phyloP scores from a whole-genome alignment of 2,888 invertebrate species.

The Bursaphelenchus okinawaensis region DNA sequence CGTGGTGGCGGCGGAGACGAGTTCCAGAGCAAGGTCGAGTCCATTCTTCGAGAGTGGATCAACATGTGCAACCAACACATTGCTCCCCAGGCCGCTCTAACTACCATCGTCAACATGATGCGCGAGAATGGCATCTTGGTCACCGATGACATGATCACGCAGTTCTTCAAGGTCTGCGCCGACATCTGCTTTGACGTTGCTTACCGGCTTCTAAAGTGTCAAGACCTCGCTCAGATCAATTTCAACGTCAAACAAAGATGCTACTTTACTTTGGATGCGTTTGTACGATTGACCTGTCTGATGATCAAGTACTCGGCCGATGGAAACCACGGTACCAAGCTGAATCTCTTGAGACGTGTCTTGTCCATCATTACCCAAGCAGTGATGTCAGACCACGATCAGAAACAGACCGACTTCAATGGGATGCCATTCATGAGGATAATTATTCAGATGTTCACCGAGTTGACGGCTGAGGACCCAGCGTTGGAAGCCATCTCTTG shows the following conservation, averaged over 20 bases:
- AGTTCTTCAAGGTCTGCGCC: slow-evolving; percentile 91
- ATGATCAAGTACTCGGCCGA: slow-evolving; percentile 74
- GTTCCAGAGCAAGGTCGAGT: slow-evolving; percentile 13
- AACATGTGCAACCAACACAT: slow-evolving; percentile 71
- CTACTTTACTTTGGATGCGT: slow-evolving; percentile 73
- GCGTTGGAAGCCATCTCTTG: slow-evolving; percentile 88
- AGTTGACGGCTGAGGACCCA: slow-evolving; percentile 85
- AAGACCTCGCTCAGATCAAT: slow-evolving; percentile 19
- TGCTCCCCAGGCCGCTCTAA: slow-evolving; percentile 72
- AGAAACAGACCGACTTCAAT: slow-evolving; percentile 78
- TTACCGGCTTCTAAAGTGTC: slow-evolving; percentile 65
- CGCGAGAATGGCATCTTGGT: slow-evolving; percentile 90
- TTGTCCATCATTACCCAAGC: slow-evolving; percentile 92
- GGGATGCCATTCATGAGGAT: slow-evolving; percentile 95
- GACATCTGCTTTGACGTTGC: slow-evolving; percentile 93
- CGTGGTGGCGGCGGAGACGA: slow-evolving; percentile 1
- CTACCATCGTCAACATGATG: slow-evolving; percentile 79
- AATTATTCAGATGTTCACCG: slow-evolving; percentile 89
- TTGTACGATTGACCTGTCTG: slow-evolving; percentile 61
- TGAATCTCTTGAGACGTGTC: slow-evolving; percentile 88
- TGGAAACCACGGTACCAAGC: slow-evolving; percentile 85
- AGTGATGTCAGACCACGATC: slow-evolving; percentile 87
- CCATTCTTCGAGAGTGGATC: slow-evolving; percentile 87
- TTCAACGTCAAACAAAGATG: slow-evolving; percentile 76
- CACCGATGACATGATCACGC: slow-evolving; percentile 90